phyloP scores from a whole-genome alignment of 2,888 invertebrate species.

The Tolmerus cingulatus region DNA sequence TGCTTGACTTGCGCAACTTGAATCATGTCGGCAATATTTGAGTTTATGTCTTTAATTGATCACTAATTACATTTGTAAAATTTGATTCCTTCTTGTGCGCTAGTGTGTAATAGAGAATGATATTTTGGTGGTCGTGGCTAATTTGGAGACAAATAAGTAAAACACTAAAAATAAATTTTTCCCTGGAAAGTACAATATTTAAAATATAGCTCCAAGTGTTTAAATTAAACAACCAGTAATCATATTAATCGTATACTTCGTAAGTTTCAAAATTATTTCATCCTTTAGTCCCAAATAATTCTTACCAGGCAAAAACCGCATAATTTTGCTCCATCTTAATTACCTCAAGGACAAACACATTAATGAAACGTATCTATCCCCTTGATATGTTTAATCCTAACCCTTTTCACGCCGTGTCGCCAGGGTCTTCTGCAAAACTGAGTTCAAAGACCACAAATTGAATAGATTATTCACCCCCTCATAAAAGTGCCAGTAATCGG shows the following conservation, averaged over 20 bases:
- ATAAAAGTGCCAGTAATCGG: background rate
- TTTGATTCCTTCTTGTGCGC: too few species aligned
- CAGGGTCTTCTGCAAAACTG: background rate
- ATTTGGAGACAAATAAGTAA: too few species aligned
- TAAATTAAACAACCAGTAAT: too few species aligned
- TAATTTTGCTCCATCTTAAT: conserved; percentile 27
- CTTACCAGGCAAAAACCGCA: background rate
- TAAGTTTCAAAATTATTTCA: background rate
- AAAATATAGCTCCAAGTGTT: background rate
- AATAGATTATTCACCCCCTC: conserved; percentile 29
- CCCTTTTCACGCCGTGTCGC: conserved; percentile 15
- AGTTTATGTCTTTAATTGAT: too few species aligned
- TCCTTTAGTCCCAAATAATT: background rate
- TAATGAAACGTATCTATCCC: conserved; percentile 37
- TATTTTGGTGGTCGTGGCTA: too few species aligned
- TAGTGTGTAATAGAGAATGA: too few species aligned
- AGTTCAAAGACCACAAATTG: conserved; percentile 25
- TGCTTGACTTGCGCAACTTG: too few species aligned
- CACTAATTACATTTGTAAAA: too few species aligned
- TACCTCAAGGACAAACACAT: conserved; percentile 47
- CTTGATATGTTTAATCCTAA: conserved; percentile 24
- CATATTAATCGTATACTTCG: too few species aligned
- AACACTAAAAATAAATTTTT: too few species aligned
- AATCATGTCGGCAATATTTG: too few species aligned
- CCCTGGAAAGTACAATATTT: background rate